A percentile compares a stretch with the other conserved stretches of the same genome.
phyloP scores from a whole-genome alignment of 2,113 vertebrate species.

The Oriolus oriolus region DNA sequence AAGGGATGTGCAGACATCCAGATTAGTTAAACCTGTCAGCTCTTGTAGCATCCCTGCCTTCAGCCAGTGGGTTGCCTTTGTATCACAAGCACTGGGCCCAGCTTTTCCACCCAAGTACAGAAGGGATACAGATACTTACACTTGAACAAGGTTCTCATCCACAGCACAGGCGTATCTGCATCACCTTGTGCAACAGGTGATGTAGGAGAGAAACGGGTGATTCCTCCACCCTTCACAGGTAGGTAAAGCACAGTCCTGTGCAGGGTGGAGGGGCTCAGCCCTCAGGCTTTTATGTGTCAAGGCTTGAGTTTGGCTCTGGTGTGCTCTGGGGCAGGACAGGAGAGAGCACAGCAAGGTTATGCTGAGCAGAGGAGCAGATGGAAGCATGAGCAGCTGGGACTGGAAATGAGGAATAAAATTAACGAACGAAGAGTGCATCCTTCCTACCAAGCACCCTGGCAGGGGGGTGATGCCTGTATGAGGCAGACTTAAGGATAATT shows the following conservation, averaged over 20 bases:
- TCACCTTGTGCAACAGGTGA: background rate
- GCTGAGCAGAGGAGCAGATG: background rate
- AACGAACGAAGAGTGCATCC: background rate
- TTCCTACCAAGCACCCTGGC: background rate
- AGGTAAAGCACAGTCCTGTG: background rate
- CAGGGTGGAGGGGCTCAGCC: background rate
- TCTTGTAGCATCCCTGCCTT: background rate
- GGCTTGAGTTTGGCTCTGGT: background rate
- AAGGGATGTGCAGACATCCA: background rate
- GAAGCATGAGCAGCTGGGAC: background rate
- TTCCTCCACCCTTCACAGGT: background rate
- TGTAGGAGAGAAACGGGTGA: accelerated
- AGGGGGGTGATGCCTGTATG: background rate
- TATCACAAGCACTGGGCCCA: background rate
- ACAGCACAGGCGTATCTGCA: background rate
- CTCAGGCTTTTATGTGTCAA: background rate
- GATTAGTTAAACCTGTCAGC: background rate
- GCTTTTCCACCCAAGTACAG: background rate
- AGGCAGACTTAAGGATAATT: background rate
- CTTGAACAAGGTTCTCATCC: background rate
- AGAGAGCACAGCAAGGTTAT: background rate
- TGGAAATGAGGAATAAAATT: background rate
- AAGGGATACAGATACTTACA: accelerated
- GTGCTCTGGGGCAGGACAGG: background rate
- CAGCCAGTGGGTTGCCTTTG: background rate